These are phyloP conservation scores for Brachylomia viminalis DNA, from an alignment of 2,888 invertebrate species.

Conservation along the genomic window DNA sequence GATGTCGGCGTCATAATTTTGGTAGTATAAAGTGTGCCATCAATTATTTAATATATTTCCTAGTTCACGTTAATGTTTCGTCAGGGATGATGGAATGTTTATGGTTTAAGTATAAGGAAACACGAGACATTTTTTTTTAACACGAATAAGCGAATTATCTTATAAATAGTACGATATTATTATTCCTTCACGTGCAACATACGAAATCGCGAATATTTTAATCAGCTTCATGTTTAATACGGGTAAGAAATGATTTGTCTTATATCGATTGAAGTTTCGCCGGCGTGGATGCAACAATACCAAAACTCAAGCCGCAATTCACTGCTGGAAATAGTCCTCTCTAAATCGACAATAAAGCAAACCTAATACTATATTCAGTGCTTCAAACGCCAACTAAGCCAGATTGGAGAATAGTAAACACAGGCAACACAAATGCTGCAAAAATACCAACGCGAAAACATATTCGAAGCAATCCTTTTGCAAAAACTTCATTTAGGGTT, in stretches of 20 bases:
- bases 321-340: not conserved
- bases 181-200: no score
- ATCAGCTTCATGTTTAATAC: not conserved
- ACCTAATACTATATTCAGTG: not conserved
- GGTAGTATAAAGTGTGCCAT: constrained; percentile 48
- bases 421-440: not conserved
- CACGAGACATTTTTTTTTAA: not conserved
- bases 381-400: not conserved
- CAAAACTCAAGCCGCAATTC: not conserved
- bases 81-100: not conserved
- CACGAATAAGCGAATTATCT: no score
- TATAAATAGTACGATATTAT: no score
- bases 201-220: no score
- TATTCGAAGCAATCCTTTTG: constrained; percentile 57
- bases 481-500: constrained; percentile 65
- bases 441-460: constrained; percentile 26
- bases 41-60: constrained; percentile 57
- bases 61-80: constrained; percentile 33
- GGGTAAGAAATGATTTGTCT: not conserved
- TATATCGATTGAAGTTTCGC: not conserved
- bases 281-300: not conserved
- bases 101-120: not conserved
- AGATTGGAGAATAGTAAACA: not conserved
- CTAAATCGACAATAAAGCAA: not conserved
- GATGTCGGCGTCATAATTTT: constrained; percentile 49